Percentiles rank a stretch among this genome's conserved stretches.
These are phyloP conservation scores for Pachliopta kotzebuea DNA, from an alignment of 2,888 invertebrate genomes.

Conservation along the genomic window DNA sequence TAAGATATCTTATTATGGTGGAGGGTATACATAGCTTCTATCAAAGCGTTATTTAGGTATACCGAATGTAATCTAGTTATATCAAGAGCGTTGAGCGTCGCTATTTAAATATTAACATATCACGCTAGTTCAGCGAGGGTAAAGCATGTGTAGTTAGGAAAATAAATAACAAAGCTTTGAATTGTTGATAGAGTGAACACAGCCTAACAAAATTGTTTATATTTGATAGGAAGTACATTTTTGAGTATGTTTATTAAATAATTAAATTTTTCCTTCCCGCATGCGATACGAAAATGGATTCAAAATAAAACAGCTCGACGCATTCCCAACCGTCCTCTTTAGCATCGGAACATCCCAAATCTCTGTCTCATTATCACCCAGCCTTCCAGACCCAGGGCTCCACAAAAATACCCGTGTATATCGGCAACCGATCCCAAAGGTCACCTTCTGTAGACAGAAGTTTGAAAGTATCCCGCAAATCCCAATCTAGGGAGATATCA, in stretches of 20 bases:
- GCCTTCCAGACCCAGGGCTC: conserved; percentile 82
- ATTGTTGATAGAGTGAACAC: conserved; percentile 18
- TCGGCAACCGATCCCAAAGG: conserved; percentile 82
- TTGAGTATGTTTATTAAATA: conserved; percentile 32
- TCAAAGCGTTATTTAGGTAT: not conserved
- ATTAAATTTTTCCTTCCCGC: conserved; percentile 64
- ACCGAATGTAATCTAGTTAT: not conserved
- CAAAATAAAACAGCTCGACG: conserved; percentile 63
- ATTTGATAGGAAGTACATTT: conserved; percentile 6
- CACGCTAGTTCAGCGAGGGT: not conserved
- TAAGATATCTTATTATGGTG: conserved; percentile 13
- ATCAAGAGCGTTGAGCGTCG: not conserved
- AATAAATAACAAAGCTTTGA: conserved; percentile 27
- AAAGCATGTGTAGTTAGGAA: conserved; percentile 28
- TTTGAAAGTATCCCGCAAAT: conserved; percentile 54
- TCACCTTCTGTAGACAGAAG: conserved; percentile 73
- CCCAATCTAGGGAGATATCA: conserved; percentile 65
- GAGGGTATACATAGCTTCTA: conserved; percentile 10
- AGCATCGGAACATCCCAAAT: conserved; percentile 72
- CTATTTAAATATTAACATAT: not conserved
- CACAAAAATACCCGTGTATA: conserved; percentile 87
- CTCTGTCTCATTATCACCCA: conserved; percentile 75
- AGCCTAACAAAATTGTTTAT: conserved; percentile 38
- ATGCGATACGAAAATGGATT: conserved; percentile 67
- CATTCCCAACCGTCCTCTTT: conserved; percentile 79